A percentile compares a stretch with the other conserved stretches of the same genome.
Conservation (phyloP, 2,888 invertebrate species). For the Trypoxylon attenuatum region DNA sequence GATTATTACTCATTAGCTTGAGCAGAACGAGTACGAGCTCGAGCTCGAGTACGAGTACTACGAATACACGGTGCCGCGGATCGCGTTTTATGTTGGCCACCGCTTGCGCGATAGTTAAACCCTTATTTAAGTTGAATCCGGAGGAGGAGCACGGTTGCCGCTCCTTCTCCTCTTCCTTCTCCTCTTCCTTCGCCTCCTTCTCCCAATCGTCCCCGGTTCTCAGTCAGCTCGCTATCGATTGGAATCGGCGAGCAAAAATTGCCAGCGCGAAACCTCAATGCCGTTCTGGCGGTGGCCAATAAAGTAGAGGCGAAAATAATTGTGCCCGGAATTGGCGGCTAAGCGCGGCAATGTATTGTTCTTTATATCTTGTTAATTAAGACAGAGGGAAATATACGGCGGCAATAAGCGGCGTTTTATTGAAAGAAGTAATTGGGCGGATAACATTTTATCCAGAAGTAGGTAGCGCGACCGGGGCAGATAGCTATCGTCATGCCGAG, state of each 20-base stretch:
- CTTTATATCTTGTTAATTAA: slow-evolving; percentile 9
- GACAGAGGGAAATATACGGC: neutral
- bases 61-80: slow-evolving; percentile 4
- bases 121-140: slow-evolving; percentile 22
- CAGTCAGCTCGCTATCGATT: neutral
- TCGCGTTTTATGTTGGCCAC: slow-evolving; percentile 32
- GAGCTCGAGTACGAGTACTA: too few species aligned
- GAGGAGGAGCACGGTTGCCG: neutral
- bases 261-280: too few species aligned
- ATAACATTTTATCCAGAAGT: slow-evolving; percentile 33
- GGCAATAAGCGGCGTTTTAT: slow-evolving; percentile 12
- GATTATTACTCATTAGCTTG: slow-evolving; percentile 56
- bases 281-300: neutral
- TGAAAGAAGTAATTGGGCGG: slow-evolving; percentile 37
- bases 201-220: neutral
- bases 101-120: slow-evolving; percentile 17
- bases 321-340: neutral
- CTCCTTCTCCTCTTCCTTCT: too few species aligned
- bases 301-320: neutral
- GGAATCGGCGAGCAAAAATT: neutral
- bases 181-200: too few species aligned
- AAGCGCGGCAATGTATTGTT: neutral
- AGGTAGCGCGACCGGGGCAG: slow-evolving; percentile 4
- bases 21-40: too few species aligned
- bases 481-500: slow-evolving; percentile 50